Evolutionary conservation across 53 echinoderm and acorn worm genomes (phyloP).

Genomic region (Henricia sp.): DNA sequence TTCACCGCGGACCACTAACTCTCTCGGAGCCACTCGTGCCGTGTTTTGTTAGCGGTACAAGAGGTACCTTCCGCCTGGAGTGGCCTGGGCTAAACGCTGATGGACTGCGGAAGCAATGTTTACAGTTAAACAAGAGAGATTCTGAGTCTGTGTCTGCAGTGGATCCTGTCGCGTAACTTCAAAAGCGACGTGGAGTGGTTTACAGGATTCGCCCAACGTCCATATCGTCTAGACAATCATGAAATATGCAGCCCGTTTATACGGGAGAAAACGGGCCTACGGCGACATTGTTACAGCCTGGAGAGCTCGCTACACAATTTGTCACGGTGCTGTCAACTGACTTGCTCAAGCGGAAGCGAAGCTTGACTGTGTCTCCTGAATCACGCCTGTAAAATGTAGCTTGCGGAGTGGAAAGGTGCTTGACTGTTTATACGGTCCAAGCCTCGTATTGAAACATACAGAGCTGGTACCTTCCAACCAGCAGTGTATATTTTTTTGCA

Average conservation of each 20-base stretch:
- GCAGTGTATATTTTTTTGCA: too few relatives aligned
- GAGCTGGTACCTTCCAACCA: too few relatives aligned
- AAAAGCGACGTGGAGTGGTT: constrained; percentile 32
- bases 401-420: too few relatives aligned
- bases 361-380: too few relatives aligned
- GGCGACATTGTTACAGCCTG: too few relatives aligned
- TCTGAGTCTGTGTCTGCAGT: not conserved
- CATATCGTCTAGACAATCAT: constrained; percentile 34
- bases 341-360: too few relatives aligned
- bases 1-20: constrained; percentile 40
- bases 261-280: too few relatives aligned
- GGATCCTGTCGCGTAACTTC: constrained; percentile 5
- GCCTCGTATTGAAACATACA: too few relatives aligned
- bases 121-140: constrained; percentile 37
- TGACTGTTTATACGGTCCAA: too few relatives aligned
- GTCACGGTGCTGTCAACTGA: too few relatives aligned
- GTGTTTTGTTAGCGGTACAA: constrained; percentile 57
- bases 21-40: constrained; percentile 25
- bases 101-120: constrained; percentile 52
- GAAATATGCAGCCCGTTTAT: constrained; percentile 26
- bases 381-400: too few relatives aligned
- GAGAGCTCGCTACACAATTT: too few relatives aligned
- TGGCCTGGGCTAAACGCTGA: constrained; percentile 41
- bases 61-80: constrained; percentile 38
- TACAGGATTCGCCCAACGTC: not conserved